Percentiles rank a stretch among this genome's conserved stretches.
Evolutionary conservation across 2,888 invertebrate genomes (phyloP).

Genomic region (Ophion ellenae): DNA sequence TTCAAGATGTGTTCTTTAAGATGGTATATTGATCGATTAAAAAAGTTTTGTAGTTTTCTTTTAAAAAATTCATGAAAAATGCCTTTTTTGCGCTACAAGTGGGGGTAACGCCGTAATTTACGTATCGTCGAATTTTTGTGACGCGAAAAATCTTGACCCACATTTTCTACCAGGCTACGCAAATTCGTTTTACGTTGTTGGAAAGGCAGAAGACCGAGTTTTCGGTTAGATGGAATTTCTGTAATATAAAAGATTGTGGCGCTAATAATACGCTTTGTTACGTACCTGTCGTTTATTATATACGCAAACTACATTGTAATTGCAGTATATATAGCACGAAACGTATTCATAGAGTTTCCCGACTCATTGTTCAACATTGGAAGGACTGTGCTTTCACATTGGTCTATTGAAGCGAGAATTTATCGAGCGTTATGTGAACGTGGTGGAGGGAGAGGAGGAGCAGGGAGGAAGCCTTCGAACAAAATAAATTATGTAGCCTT

Average conservation of each 20-base stretch:
- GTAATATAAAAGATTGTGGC: not conserved
- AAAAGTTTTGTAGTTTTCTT: too few relatives aligned
- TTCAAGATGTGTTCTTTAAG: too few relatives aligned
- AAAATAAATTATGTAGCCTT: not conserved
- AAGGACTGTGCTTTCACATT: slow-evolving; percentile 23
- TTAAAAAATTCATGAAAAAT: too few relatives aligned
- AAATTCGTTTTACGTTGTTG: not conserved
- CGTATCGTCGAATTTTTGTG: too few relatives aligned
- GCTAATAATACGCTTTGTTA: not conserved
- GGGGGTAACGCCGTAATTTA: too few relatives aligned
- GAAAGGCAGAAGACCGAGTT: not conserved
- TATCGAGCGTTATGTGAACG: slow-evolving; percentile 22
- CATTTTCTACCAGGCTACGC: not conserved
- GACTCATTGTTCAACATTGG: slow-evolving; percentile 35
- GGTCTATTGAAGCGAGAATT: not conserved
- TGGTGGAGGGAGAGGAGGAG: too few relatives aligned
- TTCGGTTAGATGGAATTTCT: slow-evolving; percentile 4
- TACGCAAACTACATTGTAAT: slow-evolving; percentile 9
- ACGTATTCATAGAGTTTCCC: slow-evolving; percentile 38
- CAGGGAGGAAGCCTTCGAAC: not conserved
- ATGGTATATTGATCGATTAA: too few relatives aligned
- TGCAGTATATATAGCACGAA: slow-evolving; percentile 14
- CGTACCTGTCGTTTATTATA: slow-evolving; percentile 8
- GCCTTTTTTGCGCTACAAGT: too few relatives aligned
- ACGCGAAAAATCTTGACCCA: too few relatives aligned